Conservation (phyloP, 2,113 vertebrate genomes). For the Nothocercus julius region DNA sequence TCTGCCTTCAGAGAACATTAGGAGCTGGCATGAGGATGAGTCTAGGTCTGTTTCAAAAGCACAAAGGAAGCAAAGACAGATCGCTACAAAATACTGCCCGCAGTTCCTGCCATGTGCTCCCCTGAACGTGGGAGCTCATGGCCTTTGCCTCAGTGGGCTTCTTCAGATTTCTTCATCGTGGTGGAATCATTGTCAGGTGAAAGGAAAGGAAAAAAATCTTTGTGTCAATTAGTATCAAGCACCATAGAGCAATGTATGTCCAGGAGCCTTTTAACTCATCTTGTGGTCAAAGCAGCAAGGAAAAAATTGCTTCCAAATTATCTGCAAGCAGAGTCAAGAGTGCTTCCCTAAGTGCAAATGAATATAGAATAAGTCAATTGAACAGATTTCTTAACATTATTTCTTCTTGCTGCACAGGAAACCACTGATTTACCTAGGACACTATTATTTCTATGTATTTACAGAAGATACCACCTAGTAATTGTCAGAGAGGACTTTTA, state of each 20-base stretch:
- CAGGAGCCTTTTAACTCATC: not conserved
- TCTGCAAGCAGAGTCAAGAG: not conserved
- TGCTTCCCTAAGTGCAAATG: not conserved
- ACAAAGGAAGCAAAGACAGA: conserved; percentile 6
- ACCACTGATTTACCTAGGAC: not conserved
- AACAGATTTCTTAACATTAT: not conserved
- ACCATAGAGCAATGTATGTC: not conserved
- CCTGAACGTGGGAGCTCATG: not conserved
- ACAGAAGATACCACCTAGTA: not conserved
- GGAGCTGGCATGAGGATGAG: conserved; percentile 21
- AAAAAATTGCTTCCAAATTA: not conserved
- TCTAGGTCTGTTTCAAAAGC: conserved; percentile 19
- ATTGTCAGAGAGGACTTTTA: not conserved
- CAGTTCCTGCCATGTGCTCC: not conserved
- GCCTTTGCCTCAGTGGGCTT: not conserved
- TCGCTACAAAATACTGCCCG: not conserved
- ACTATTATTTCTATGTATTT: not conserved
- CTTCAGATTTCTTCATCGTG: not conserved
- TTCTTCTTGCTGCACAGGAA: not conserved
- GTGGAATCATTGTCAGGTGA: not conserved
- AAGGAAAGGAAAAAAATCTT: not conserved
- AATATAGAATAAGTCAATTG: not conserved
- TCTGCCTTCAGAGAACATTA: conserved; percentile 58
- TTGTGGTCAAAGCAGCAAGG: not conserved
- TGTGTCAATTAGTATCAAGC: not conserved